Conservation (phyloP, 2,113 vertebrate species). For the cattle (Bos taurus) region ARS-UCD2.0 NC_037341.1:40143001-40143500, state of each 20-base stretch:
- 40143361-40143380: not conserved
- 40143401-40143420: not conserved
- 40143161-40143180: not conserved
- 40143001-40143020: not conserved
- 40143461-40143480: not conserved
- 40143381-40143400: not conserved
- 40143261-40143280: not conserved
- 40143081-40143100: not conserved
- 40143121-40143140: not conserved
- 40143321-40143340: not conserved
- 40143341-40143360: not conserved
- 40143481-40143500: not conserved
- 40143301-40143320: not conserved
- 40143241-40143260: not conserved
- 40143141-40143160: not conserved
- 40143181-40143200: not conserved
- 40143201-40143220: not conserved
- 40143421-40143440: not conserved
- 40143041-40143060: not conserved
- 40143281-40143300: not conserved
- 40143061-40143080: not conserved
- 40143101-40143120: not conserved
- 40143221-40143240: not conserved
- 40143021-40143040: not conserved
- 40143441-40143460: not conserved